Evolutionary conservation across 1,140 invertebrate genomes (phyloP), one percentile per base, ranked within the genome.

Genomic region (Danaus plexippus): DNA sequence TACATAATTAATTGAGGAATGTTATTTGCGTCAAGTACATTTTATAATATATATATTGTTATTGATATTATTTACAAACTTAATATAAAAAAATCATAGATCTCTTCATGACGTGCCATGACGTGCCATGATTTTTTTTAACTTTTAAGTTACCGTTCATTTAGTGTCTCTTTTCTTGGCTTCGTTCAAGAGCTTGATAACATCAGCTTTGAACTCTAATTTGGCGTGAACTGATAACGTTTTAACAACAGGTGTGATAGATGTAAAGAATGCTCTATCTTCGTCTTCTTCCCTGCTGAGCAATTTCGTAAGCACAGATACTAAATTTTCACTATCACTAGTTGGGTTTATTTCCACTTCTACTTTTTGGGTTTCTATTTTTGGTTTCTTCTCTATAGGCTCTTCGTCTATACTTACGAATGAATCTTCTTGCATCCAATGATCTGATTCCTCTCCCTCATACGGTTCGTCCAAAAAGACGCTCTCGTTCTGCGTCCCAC

Each of bases 211-310:
- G 18, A 79, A 77, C 46, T 75, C 71, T n/a, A 77, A 47, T 45
- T 73, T 79, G 0, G 66, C 60, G 10, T 63, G 63, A 10, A 73
- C 66, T 0, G 71, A 66, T 8, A 79, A 42, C 1, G 42, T 52
- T 49, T 75, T 77, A 1, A 80, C 77, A 2, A 62, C 42, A 2
- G 77, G 71, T 0, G 64, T 66, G 40, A 80, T 67, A 8, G 77
- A 75, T 11, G 67, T 77, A 49, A 80, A 80, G 58, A 77, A 80
- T 0, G 73, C 65, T 32, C 68, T 67, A 15, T 77, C 71, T 48
- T 77, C 71, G 15, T 79, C 74, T 9, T 75, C 71, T 22, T 80
- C 74, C 45, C 62, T 67, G 9, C 67, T 61, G 22, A 75, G 61
- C 43, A 77, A 51, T 52, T 64, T 73, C 9, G 63, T 64, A 9